Percentiles rank a stretch among this genome's conserved stretches.
phyloP scores from a whole-genome alignment of 2,113 vertebrate species.

The Chrysochloris asiatica region DNA sequence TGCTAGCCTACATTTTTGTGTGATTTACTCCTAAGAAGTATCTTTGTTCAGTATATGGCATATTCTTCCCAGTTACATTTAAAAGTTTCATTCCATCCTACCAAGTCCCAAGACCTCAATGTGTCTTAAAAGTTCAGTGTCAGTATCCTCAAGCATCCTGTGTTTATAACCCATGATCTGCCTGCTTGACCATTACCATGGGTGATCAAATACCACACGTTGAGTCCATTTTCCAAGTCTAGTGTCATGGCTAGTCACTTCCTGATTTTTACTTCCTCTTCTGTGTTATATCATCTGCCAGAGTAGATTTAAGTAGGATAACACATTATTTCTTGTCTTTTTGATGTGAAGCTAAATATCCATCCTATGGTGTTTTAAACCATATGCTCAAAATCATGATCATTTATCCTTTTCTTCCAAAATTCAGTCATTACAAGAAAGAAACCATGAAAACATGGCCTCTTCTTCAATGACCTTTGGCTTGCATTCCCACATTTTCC shows the following conservation, averaged over 20 bases:
- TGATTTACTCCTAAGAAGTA: neutral
- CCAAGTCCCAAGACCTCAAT: neutral
- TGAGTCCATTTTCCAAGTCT: neutral
- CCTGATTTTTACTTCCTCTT: neutral
- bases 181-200: accelerated
- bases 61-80: neutral
- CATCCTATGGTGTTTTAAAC: neutral
- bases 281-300: neutral
- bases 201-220: neutral
- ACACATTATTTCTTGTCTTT: neutral
- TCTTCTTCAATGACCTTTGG: neutral
- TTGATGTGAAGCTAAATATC: neutral
- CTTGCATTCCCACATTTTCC: neutral
- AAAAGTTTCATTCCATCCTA: neutral
- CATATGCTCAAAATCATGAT: neutral
- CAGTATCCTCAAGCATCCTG: neutral
- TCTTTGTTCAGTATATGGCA: accelerated
- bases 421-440: neutral
- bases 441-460: neutral
- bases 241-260: neutral
- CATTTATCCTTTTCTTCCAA: neutral
- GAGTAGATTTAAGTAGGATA: neutral
- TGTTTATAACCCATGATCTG: neutral
- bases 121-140: neutral
- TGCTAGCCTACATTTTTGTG: neutral